These are phyloP conservation scores for Trichonephila clavipes DNA, from an alignment of 1,140 invertebrate genomes.

Conservation along the genomic window DNA sequence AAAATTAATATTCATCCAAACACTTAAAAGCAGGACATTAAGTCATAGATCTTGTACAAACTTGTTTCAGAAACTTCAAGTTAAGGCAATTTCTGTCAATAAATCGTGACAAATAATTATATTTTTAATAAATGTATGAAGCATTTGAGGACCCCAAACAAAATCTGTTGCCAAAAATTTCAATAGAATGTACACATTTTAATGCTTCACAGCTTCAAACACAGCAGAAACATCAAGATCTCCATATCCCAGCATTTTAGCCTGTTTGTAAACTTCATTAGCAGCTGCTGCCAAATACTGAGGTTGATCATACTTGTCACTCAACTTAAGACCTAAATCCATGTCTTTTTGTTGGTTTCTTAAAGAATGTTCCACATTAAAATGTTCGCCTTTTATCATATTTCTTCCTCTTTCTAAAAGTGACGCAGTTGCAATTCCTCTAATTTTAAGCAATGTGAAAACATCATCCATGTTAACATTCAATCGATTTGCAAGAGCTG, in stretches of 20 bases:
- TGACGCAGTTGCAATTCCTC: constrained; percentile 89
- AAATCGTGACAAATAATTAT: no score
- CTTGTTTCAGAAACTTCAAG: no score
- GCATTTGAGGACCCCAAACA: no score
- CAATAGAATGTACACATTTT: neutral
- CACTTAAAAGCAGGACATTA: no score
- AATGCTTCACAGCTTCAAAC: constrained; percentile 90
- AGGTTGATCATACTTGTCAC: constrained; percentile 93
- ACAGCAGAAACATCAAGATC: constrained; percentile 97
- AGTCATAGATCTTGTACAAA: no score
- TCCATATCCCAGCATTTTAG: constrained; percentile 94
- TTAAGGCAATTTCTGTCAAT: no score
- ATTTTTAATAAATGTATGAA: no score
- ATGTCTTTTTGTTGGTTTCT: constrained; percentile 97
- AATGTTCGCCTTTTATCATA: constrained; percentile 90
- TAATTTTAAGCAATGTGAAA: constrained; percentile 92
- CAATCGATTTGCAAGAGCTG: constrained; percentile 94
- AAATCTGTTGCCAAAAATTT: no score
- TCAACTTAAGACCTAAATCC: constrained; percentile 91
- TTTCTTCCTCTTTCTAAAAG: constrained; percentile 91
- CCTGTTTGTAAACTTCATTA: constrained; percentile 97
- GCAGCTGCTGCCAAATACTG: constrained; percentile 94
- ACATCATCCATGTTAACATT: constrained; percentile 94
- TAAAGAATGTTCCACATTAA: constrained; percentile 88
- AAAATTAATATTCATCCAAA: no score